Conservation (phyloP, 1,140 invertebrate genomes). For the Daktulosphaira vitifoliae region DNA sequence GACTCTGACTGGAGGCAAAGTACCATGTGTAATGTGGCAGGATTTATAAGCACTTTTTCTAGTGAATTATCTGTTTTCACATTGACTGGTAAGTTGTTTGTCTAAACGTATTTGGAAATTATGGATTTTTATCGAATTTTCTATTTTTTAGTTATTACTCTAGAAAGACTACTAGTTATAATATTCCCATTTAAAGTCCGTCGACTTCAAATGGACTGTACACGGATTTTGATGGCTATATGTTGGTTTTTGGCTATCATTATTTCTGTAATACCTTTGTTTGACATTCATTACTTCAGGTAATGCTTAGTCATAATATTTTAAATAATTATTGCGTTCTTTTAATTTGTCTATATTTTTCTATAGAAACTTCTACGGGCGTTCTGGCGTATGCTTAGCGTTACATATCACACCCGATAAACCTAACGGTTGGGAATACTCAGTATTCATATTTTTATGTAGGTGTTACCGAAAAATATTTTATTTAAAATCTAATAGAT, state of each 20-base stretch:
- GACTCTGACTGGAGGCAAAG: conserved; percentile 48
- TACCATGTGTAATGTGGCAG: conserved; percentile 48
- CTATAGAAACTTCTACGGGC: conserved; percentile 49
- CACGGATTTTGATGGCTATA: conserved; percentile 44
- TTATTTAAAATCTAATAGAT: neutral
- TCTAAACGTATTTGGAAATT: too few relatives aligned
- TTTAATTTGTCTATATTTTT: conserved; percentile 18
- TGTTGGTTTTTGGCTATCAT: conserved; percentile 47
- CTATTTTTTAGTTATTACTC: conserved; percentile 46
- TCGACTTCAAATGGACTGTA: conserved; percentile 45
- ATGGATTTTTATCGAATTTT: neutral
- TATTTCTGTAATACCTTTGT: conserved; percentile 46
- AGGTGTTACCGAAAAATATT: conserved; percentile 32
- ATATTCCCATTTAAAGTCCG: conserved; percentile 48
- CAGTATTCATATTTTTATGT: conserved; percentile 51
- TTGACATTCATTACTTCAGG: conserved; percentile 46
- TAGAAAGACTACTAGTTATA: conserved; percentile 51
- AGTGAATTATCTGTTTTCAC: conserved; percentile 51
- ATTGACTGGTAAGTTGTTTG: conserved; percentile 42
- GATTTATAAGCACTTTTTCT: conserved; percentile 52
- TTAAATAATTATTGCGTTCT: neutral
- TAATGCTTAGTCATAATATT: neutral
- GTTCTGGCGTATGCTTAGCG: conserved; percentile 53
- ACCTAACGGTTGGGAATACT: conserved; percentile 54
- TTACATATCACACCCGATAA: conserved; percentile 51